These are phyloP conservation scores for Alethe diademata DNA, from an alignment of 2,113 vertebrate species.

Conservation along the genomic window DNA sequence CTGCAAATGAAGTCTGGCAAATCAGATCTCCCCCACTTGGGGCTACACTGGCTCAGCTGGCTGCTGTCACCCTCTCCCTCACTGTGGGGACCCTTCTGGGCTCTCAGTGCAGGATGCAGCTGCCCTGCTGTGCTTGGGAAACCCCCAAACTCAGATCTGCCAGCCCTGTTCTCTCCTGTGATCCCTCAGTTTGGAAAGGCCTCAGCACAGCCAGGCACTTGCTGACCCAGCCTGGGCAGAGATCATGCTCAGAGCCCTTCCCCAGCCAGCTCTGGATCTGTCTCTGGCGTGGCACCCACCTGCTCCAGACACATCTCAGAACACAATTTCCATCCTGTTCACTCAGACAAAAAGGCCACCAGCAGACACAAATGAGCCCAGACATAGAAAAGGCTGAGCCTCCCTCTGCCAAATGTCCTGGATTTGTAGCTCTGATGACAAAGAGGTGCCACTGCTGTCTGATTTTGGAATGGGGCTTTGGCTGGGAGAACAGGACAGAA, in stretches of 20 bases:
- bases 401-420: constrained; percentile 37
- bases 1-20: background rate
- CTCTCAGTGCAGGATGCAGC: fast-evolving
- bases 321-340: background rate
- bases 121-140: background rate
- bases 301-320: fast-evolving
- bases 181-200: background rate
- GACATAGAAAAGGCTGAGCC: background rate
- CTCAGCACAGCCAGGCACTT: fast-evolving
- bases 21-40: background rate
- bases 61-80: background rate
- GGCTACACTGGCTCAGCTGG: background rate
- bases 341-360: background rate
- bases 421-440: background rate
- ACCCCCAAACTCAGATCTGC: background rate
- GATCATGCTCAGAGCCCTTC: background rate
- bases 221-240: background rate
- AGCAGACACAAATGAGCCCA: background rate
- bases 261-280: background rate
- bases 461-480: constrained; percentile 24
- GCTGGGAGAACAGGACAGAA: background rate
- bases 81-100: fast-evolving
- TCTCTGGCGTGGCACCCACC: background rate
- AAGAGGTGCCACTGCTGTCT: background rate
- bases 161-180: background rate